Percentiles rank a stretch among this genome's conserved stretches.
Conservation (phyloP, 2,797 vertebrate species). For the Ptychobarbus kaznakovi region DNA sequence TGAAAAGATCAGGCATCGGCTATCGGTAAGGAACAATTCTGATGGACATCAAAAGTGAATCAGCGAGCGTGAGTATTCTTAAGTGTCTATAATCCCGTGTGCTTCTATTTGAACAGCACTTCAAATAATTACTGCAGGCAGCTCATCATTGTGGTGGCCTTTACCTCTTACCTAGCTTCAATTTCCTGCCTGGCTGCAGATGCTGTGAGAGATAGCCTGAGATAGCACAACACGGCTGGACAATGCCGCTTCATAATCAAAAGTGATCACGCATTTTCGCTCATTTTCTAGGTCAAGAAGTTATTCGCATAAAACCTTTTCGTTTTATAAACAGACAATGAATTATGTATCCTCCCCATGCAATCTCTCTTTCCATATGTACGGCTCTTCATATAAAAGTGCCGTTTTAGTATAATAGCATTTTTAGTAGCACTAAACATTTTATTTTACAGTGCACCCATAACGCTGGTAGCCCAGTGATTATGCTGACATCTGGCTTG, state of each 20-base stretch:
- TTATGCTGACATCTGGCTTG: slow-evolving; percentile 25
- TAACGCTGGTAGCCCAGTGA: slow-evolving; percentile 3
- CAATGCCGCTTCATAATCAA: slow-evolving; percentile 69
- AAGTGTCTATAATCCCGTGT: slow-evolving; percentile 72
- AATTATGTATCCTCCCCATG: background rate
- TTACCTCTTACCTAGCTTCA: slow-evolving; percentile 70
- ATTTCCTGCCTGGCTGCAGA: slow-evolving; percentile 77
- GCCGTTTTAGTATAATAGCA: slow-evolving; percentile 16
- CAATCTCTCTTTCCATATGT: background rate
- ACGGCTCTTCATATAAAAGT: background rate
- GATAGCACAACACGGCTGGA: slow-evolving; percentile 48
- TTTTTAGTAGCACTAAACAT: slow-evolving; percentile 22
- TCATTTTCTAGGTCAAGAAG: too few relatives aligned
- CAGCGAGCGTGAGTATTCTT: slow-evolving; percentile 68
- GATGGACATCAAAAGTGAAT: slow-evolving; percentile 68
- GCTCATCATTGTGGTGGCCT: slow-evolving; percentile 67
- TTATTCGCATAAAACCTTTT: background rate
- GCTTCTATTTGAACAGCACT: slow-evolving; percentile 71
- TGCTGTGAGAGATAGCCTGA: slow-evolving; percentile 61
- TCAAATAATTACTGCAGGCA: slow-evolving; percentile 73
- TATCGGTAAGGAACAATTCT: slow-evolving; percentile 66
- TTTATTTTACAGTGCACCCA: background rate
- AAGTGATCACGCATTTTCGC: slow-evolving; percentile 66
- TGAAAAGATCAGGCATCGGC: slow-evolving; percentile 55
- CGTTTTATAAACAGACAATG: background rate